Evolutionary conservation across 2,113 vertebrate genomes (phyloP).

Genomic region (Zosterops hypoxanthus): DNA sequence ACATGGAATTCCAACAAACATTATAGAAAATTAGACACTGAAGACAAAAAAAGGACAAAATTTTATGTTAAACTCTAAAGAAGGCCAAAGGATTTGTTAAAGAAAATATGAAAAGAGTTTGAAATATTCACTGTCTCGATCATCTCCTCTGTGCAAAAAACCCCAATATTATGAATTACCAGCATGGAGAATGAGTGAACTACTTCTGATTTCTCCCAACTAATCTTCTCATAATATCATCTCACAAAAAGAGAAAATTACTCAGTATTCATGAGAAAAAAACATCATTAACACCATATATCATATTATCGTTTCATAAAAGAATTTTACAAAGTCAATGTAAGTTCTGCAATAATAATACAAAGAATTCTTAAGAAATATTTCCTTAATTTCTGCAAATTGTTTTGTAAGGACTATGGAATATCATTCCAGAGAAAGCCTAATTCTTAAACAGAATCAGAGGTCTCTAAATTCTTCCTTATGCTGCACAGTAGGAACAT

Average conservation of each 20-base stretch:
- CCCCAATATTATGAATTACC: neutral
- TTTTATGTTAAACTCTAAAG: neutral
- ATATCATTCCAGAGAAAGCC: neutral
- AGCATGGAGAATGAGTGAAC: neutral
- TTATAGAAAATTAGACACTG: conserved; percentile 36
- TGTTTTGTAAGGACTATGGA: neutral
- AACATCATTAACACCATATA: neutral
- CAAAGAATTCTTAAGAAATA: conserved; percentile 25
- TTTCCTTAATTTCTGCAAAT: conserved; percentile 35
- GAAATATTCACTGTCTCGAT: neutral
- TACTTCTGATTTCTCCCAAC: conserved; percentile 9
- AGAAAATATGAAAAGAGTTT: neutral
- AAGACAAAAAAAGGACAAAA: neutral
- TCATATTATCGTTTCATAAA: neutral
- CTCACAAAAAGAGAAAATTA: conserved; percentile 36
- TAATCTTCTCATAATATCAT: conserved; percentile 16
- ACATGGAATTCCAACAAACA: neutral
- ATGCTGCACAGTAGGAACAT: neutral
- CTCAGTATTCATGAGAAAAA: neutral
- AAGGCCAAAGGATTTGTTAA: neutral
- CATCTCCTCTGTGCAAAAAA: neutral
- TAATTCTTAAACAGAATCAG: neutral
- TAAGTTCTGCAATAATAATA: conserved; percentile 18
- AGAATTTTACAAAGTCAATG: neutral
- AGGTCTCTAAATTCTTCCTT: neutral